Evolutionary conservation across 1,140 invertebrate genomes (phyloP).

Genomic region (Pogonomyrmex californicus): DNA sequence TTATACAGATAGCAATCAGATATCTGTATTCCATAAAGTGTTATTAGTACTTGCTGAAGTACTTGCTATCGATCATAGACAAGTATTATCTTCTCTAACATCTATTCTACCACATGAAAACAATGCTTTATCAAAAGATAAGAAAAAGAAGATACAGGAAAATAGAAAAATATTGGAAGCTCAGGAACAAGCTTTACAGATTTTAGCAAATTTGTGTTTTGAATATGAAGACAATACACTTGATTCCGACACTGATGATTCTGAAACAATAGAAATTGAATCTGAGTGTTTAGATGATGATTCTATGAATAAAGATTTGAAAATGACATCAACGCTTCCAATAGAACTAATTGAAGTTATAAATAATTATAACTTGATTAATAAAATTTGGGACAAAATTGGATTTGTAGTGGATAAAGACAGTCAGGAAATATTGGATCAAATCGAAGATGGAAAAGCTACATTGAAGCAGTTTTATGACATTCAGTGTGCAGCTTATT

Average conservation of each 20-base stretch:
- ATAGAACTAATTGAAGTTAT: constrained; percentile 87
- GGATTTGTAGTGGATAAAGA: constrained; percentile 85
- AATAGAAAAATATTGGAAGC: constrained; percentile 87
- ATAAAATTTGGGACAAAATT: constrained; percentile 88
- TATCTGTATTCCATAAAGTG: constrained; percentile 80
- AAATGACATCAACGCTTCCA: constrained; percentile 76
- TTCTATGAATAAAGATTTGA: constrained; percentile 77
- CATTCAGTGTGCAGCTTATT: constrained; percentile 88
- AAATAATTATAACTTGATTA: constrained; percentile 86
- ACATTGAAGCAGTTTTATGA: constrained; percentile 85
- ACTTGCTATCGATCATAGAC: constrained; percentile 82
- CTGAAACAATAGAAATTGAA: constrained; percentile 85
- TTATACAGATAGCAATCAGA: constrained; percentile 80
- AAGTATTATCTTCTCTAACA: constrained; percentile 70
- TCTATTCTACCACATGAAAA: constrained; percentile 76
- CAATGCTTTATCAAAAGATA: constrained; percentile 73
- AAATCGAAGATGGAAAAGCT: constrained; percentile 85
- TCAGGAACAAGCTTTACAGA: constrained; percentile 90
- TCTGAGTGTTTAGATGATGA: constrained; percentile 83
- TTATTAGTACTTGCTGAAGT: constrained; percentile 85
- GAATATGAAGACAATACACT: constrained; percentile 87
- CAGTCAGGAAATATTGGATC: constrained; percentile 86
- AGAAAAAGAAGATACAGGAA: constrained; percentile 85
- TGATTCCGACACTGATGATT: constrained; percentile 84
- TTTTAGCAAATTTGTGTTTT: constrained; percentile 91